Percentiles rank a stretch among this genome's conserved stretches.
These are phyloP conservation scores for Campopleginae sp. DNA, from an alignment of 2,888 invertebrate species.

Conservation along the genomic window DNA sequence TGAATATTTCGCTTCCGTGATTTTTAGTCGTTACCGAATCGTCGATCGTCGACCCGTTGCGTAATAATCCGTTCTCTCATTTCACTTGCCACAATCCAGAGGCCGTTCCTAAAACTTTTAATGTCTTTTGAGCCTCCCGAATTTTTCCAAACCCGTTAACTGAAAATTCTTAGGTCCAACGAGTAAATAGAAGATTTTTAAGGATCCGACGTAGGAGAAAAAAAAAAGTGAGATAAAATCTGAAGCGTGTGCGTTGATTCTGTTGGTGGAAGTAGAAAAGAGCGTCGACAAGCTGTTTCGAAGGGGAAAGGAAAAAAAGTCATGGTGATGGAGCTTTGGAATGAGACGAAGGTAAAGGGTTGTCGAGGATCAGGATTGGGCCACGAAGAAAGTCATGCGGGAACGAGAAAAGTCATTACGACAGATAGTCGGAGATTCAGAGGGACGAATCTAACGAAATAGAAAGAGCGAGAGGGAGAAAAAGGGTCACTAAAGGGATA, in stretches of 20 bases:
- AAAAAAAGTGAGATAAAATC: slow-evolving; percentile 49
- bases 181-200: not conserved
- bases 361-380: slow-evolving; percentile 50
- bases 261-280: slow-evolving; percentile 27
- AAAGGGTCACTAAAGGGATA: slow-evolving; percentile 77
- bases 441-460: slow-evolving; percentile 34
- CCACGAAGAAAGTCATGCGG: slow-evolving; percentile 10
- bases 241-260: slow-evolving; percentile 47
- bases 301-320: slow-evolving; percentile 12
- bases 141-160: not conserved
- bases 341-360: slow-evolving; percentile 55
- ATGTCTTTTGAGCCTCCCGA: not conserved
- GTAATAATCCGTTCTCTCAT: slow-evolving; percentile 47
- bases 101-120: not conserved
- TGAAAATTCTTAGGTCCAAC: not conserved
- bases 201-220: not conserved
- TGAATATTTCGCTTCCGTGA: slow-evolving; percentile 54
- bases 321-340: not conserved
- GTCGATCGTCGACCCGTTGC: slow-evolving; percentile 50
- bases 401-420: slow-evolving; percentile 55
- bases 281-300: slow-evolving; percentile 47
- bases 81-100: not conserved
- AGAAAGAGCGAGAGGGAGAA: slow-evolving; percentile 43
- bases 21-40: slow-evolving; percentile 65
- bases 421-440: slow-evolving; percentile 52